Conservation (phyloP, 1,140 invertebrate species). For the Papilio helenus region DNA sequence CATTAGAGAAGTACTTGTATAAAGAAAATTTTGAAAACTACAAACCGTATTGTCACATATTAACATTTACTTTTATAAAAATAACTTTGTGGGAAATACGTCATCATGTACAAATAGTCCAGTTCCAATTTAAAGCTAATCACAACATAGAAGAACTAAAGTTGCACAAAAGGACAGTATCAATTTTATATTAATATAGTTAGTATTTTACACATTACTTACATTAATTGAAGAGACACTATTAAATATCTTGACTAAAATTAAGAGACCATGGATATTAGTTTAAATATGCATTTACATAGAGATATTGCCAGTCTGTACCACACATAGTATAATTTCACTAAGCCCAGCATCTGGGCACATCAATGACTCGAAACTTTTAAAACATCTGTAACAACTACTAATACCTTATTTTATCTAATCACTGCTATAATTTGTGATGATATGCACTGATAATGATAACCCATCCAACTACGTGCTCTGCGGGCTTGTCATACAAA, state of each 20-base stretch:
- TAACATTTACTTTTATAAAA: constrained; percentile 79
- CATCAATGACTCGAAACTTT: constrained; percentile 79
- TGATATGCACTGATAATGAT: constrained; percentile 83
- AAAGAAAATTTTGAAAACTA: constrained; percentile 76
- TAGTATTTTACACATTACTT: constrained; percentile 77
- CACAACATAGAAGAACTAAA: constrained; percentile 80
- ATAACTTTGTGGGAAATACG: constrained; percentile 79
- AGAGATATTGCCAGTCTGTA: constrained; percentile 82
- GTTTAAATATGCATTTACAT: constrained; percentile 79
- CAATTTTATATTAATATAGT: constrained; percentile 69
- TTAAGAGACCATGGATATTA: constrained; percentile 81
- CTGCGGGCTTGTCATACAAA: constrained; percentile 64
- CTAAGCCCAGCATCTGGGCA: constrained; percentile 79
- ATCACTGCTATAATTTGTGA: constrained; percentile 82
- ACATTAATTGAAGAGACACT: constrained; percentile 79
- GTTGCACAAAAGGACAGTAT: constrained; percentile 80
- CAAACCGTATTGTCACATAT: constrained; percentile 80
- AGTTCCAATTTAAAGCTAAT: constrained; percentile 81
- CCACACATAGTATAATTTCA: constrained; percentile 81
- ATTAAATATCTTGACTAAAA: constrained; percentile 82
- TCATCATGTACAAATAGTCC: constrained; percentile 78
- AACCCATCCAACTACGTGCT: constrained; percentile 73
- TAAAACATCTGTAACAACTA: constrained; percentile 81
- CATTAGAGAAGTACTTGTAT: constrained; percentile 61
- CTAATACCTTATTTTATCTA: constrained; percentile 82